Evolutionary conservation across 2,797 vertebrate species (phyloP).

Genomic region (Acropternis orthonyx): DNA sequence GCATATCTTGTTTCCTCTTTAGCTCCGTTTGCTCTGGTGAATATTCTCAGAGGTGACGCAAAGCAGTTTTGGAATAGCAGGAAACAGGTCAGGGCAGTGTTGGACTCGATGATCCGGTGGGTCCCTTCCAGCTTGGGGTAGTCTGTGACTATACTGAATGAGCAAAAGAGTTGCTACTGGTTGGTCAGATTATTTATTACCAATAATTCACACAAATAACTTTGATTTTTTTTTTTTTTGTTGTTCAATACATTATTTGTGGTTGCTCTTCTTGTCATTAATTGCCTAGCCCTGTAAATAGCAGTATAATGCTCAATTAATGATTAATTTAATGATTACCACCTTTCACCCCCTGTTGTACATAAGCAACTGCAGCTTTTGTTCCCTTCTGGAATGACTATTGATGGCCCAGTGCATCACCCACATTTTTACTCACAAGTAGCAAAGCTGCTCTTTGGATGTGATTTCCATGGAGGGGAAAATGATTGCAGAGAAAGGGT

Average conservation of each 20-base stretch:
- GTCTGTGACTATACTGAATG: neutral
- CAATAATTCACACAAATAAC: neutral
- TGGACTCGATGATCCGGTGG: neutral
- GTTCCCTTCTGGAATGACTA: neutral
- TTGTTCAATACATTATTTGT: neutral
- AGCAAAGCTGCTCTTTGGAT: neutral
- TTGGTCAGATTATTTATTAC: neutral
- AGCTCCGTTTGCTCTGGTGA: neutral
- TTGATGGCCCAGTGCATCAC: neutral
- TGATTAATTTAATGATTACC: neutral
- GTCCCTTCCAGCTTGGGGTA: neutral
- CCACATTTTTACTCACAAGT: neutral
- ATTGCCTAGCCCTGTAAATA: neutral
- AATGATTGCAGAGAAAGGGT: neutral
- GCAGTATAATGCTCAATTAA: neutral
- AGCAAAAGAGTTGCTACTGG: neutral
- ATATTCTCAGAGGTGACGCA: rapidly evolving
- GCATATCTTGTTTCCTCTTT: rapidly evolving
- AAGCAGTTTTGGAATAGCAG: neutral
- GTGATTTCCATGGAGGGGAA: neutral
- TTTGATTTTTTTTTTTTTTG: neutral
- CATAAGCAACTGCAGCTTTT: neutral
- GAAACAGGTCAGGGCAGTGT: neutral
- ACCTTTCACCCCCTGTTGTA: neutral
- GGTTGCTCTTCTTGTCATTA: neutral